phyloP scores from a whole-genome alignment of 2,797 vertebrate species.

The Malurus splendens region DNA sequence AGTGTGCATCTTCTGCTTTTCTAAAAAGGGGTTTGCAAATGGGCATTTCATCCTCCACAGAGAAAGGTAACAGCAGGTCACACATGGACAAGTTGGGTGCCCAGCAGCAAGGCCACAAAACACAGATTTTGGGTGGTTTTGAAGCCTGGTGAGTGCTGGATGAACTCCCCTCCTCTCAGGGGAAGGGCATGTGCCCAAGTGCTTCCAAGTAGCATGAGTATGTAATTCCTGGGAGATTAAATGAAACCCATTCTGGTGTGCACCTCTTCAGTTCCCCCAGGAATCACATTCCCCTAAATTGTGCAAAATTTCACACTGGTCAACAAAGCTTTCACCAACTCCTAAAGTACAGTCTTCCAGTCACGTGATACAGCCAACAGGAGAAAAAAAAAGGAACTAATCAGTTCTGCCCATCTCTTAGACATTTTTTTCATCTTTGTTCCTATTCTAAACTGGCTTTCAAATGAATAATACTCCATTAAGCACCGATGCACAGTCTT shows the following conservation, averaged over 20 bases:
- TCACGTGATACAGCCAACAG: not conserved
- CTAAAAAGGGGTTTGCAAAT: not conserved
- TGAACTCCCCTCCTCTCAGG: not conserved
- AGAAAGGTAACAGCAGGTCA: not conserved
- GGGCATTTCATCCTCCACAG: not conserved
- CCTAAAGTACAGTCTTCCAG: not conserved
- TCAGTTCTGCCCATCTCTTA: not conserved
- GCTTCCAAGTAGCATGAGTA: not conserved
- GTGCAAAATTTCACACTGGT: not conserved
- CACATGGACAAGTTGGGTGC: not conserved
- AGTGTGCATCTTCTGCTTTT: not conserved
- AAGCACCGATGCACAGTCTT: not conserved
- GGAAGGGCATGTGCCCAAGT: accelerated
- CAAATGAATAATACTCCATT: not conserved
- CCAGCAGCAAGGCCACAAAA: not conserved
- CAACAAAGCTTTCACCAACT: not conserved
- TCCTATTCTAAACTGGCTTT: not conserved
- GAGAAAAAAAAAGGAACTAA: not conserved
- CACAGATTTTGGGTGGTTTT: not conserved
- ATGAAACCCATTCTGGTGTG: not conserved
- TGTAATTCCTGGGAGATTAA: not conserved
- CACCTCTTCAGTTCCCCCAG: not conserved
- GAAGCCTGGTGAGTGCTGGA: not conserved
- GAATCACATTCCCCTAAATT: not conserved
- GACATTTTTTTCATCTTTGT: not conserved